Conservation (phyloP, 2,113 vertebrate species). For the Atractosteus spatula region DNA sequence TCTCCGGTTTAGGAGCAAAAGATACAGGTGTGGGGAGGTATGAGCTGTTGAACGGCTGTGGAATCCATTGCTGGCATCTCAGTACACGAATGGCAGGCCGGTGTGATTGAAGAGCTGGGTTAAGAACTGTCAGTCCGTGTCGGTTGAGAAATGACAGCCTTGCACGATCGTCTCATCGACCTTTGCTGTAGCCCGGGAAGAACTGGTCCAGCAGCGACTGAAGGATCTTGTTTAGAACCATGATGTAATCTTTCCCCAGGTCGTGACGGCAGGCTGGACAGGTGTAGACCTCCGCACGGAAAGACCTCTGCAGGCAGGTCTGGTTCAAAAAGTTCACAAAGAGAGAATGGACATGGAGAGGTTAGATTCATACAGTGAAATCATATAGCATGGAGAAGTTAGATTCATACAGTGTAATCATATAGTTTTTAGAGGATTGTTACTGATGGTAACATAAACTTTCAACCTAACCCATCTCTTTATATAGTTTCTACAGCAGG, state of each 20-base stretch:
- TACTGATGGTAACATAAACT: not conserved
- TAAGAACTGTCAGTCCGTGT: conserved; percentile 53
- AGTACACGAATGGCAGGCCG: conserved; percentile 54
- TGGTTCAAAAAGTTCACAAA: conserved; percentile 45
- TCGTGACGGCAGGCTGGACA: conserved; percentile 95
- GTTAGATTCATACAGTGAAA: not conserved
- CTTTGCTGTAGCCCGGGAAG: conserved; percentile 98
- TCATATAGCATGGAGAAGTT: not conserved
- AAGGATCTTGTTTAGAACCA: conserved; percentile 89
- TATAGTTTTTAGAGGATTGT: not conserved
- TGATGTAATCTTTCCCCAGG: conserved; percentile 88
- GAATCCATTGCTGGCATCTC: conserved; percentile 30
- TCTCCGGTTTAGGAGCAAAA: conserved; percentile 7
- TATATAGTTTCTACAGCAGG: too few species aligned
- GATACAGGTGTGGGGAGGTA: not conserved
- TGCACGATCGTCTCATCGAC: conserved; percentile 80
- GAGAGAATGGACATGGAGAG: not conserved
- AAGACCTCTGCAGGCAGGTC: conserved; percentile 95
- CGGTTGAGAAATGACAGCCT: conserved; percentile 23
- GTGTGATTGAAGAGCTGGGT: conserved; percentile 54
- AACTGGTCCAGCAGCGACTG: conserved; percentile 95
- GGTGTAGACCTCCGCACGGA: conserved; percentile 90
- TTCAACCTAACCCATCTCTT: too few species aligned
- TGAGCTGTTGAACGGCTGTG: not conserved
- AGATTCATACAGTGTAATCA: not conserved